Evolutionary conservation across 2,797 vertebrate species (phyloP), one percentile per base, ranked within the genome.

Genomic region (Danio choprae): DNA sequence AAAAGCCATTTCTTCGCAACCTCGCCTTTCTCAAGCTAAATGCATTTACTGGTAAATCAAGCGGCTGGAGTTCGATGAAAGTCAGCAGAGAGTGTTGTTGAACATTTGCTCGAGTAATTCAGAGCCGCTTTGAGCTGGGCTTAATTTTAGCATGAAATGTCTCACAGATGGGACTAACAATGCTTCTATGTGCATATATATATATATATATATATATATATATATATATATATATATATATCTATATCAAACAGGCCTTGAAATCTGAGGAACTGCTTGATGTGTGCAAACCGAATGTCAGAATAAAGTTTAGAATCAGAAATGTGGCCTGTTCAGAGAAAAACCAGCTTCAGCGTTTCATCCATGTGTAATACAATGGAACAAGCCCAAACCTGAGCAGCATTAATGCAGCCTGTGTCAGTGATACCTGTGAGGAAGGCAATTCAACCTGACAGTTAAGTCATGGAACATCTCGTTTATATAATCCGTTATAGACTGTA

Each of bases 61-160:
- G 16, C 5, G 6, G 55, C 29, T 78, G 67, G 68, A 72, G 10
- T 41, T 71, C 44, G 40, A 40, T 20, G 50, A 80, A 70, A 63
- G 64, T 74, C 41, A 53, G 22, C 38, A 29, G 38, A 55, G 48
- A 48, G 16, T 71, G 56, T 71, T 62, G 72, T 53, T 43, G 77
- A 77, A 62, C 4, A 18, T 76, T 74, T 79, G 69, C 64, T 5
- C 12, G 41, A 20, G 55, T 77, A 77, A 82, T 82, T 77, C 55
- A 18, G 67, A 20, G 62, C 16, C 46, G 8, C 71, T 86, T 80
- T 74, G 44, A 81, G 79, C 58, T 62, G 63, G 43, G 50, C 62
- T 82, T 84, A 67, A 83, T 83, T 79, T 80, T 41, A 68, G 53
- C 56, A 68, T 83, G 76, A 83, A 83, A 85, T 79, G 76, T 77